phyloP scores from a whole-genome alignment of 2,113 vertebrate genomes.

The Aythya baeri region DNA sequence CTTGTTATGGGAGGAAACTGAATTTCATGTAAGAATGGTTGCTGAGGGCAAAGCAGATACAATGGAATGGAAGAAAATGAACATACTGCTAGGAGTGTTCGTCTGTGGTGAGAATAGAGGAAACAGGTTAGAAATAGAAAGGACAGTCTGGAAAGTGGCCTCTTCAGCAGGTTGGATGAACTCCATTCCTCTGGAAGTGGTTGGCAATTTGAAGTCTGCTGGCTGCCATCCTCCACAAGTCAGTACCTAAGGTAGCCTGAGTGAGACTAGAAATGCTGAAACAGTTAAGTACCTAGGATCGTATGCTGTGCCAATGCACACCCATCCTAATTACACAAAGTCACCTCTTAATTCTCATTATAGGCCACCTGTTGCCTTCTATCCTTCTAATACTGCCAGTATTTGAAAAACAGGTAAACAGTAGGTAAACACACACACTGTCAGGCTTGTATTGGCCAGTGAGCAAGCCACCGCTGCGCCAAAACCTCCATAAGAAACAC shows the following conservation, averaged over 20 bases:
- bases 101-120: background rate
- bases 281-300: background rate
- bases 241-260: accelerated
- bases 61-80: background rate
- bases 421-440: accelerated
- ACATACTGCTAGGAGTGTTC: no score
- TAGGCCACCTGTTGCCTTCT: background rate
- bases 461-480: background rate
- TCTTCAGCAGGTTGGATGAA: background rate
- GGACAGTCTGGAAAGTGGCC: background rate
- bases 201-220: background rate
- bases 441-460: background rate
- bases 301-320: background rate
- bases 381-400: background rate
- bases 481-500: background rate
- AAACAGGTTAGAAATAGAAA: background rate
- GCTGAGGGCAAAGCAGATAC: background rate
- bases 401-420: background rate
- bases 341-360: background rate
- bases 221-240: background rate
- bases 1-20: background rate
- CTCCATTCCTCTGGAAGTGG: background rate
- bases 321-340: background rate
- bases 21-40: background rate
- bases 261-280: background rate